Base-by-base conservation (phyloP, 2,113 vertebrate genomes). In the Trogon surrucura region DNA sequence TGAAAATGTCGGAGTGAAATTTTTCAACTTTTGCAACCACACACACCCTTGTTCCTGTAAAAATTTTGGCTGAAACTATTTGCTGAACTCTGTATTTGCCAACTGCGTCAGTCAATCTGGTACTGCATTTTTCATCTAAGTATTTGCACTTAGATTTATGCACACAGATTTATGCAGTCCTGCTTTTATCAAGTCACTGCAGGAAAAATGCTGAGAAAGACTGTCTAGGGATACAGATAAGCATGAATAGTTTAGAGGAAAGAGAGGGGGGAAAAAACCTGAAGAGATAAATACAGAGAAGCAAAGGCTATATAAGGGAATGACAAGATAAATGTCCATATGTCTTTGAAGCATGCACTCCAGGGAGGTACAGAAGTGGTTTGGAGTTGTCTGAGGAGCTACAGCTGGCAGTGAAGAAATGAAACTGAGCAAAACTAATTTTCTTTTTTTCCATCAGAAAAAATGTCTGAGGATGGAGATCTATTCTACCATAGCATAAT, bases 1-100 rank as follows among this genome's bases (percentile, higher is more conserved):
- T 30, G 34, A 34, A 65, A 53, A 45, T 0, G 0, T 9, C 32
- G 32, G 50, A 48, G 34, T 38, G 29, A 36, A 26, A 4, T 48
- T 57, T 88, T 60, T 70, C 36, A 44, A 20, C 50, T 45, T 38
- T 70, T 27, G 41, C 30, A 61, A 0, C 5, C 11, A 12, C 41
- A 26, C 10, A 2, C 20, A 11, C 34, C 45, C n/a, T 54, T 50
- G 36, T 8, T 5, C 1, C 5, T 18, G 1, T 3, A 10, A 32
- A 3, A n/a, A 11, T 38, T 70, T 27, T 54, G 51, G 21, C 72
- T 61, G 19, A 1, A 54, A 9, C 9, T 9, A 1, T 6, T 36
- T 41, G 34, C 44, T 70, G 69, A 51, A 1, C 60, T 34, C 61
- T 26, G 36, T 29, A 14, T 72, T 81, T 96, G 48, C 78, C 57